Percentiles rank a stretch among this genome's conserved stretches.
phyloP scores from a whole-genome alignment of 2,113 vertebrate species.

The Heptranchias perlo region DNA sequence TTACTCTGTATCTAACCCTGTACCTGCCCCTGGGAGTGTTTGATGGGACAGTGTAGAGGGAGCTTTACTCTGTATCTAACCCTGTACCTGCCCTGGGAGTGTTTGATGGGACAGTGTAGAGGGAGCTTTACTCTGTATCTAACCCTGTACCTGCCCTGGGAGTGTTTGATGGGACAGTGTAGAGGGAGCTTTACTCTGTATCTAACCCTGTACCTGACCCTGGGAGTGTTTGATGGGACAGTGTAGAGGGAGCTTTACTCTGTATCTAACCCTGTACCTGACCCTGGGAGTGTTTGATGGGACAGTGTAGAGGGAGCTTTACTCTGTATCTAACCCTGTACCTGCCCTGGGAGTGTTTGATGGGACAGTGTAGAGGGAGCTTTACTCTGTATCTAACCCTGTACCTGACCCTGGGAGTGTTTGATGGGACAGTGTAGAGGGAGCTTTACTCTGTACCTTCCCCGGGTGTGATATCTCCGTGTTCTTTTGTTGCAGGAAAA shows the following conservation, averaged over 20 bases:
- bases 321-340: neutral
- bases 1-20: too few species aligned
- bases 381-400: neutral
- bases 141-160: neutral
- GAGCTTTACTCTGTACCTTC: neutral
- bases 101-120: neutral
- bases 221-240: neutral
- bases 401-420: neutral
- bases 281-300: neutral
- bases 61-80: too few species aligned
- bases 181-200: neutral
- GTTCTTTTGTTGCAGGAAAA: neutral
- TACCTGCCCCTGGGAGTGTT: too few species aligned
- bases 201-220: too few species aligned
- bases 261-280: too few species aligned
- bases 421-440: neutral
- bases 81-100: too few species aligned
- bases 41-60: too few species aligned
- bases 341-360: neutral
- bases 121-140: neutral
- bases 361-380: neutral
- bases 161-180: neutral
- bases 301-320: neutral
- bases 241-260: neutral
- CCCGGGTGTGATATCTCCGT: neutral